phyloP scores from a whole-genome alignment of 2,888 invertebrate species.

The Hyalella azteca region DNA sequence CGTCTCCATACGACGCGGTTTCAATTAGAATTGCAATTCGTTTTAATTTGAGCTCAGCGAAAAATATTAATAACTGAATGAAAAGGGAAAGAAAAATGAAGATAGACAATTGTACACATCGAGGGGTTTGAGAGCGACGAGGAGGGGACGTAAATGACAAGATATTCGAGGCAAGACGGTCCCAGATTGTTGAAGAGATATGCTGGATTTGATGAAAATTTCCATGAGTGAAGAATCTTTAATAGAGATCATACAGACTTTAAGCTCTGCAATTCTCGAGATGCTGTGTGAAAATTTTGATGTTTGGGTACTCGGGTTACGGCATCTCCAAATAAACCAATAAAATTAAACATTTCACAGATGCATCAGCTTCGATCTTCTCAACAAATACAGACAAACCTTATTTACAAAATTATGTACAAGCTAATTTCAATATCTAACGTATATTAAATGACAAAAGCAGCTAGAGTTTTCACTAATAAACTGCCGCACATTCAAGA shows the following conservation, averaged over 20 bases:
- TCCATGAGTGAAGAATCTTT: background rate
- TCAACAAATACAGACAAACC: too few relatives aligned
- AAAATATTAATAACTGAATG: conserved; percentile 7
- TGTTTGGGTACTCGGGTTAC: too few relatives aligned
- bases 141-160: background rate
- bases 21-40: conserved; percentile 2
- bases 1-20: background rate
- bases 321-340: too few relatives aligned
- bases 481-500: too few relatives aligned
- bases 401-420: too few relatives aligned
- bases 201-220: background rate
- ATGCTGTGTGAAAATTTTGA: too few relatives aligned
- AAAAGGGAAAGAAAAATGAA: background rate
- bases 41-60: background rate
- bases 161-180: background rate
- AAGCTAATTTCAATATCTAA: too few relatives aligned
- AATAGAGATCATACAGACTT: background rate
- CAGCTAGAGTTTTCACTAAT: too few relatives aligned
- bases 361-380: too few relatives aligned
- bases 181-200: background rate
- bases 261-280: too few relatives aligned
- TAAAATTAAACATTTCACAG: too few relatives aligned
- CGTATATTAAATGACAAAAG: too few relatives aligned
- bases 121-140: background rate
- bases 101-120: background rate